These are phyloP conservation scores for Lepidochitona cinerea DNA, from an alignment of 2,888 invertebrate genomes.

Conservation along the genomic window DNA sequence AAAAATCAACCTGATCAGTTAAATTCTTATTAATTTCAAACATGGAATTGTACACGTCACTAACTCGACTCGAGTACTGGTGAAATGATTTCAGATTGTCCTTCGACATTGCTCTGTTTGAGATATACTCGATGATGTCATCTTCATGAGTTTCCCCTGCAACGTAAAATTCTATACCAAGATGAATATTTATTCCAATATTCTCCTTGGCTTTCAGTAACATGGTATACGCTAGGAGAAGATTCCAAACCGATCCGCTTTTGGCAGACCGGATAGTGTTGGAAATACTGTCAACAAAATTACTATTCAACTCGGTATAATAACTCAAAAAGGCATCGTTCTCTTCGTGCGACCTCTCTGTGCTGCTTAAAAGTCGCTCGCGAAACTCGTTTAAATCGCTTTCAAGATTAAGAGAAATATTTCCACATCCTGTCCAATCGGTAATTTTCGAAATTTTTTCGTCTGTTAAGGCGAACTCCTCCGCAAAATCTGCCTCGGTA, in stretches of 20 bases:
- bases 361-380: neutral
- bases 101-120: slow-evolving; percentile 11
- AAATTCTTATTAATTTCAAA: neutral
- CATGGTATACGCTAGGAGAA: slow-evolving; percentile 21
- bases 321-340: neutral
- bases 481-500: neutral
- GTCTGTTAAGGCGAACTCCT: neutral
- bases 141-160: slow-evolving; percentile 5
- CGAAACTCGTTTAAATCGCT: neutral
- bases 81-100: slow-evolving; percentile 14
- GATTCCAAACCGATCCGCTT: slow-evolving; percentile 16
- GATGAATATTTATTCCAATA: slow-evolving; percentile 13
- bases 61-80: slow-evolving; percentile 8
- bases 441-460: neutral
- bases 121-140: neutral
- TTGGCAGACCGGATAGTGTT: neutral
- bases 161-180: slow-evolving; percentile 19
- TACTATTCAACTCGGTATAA: slow-evolving; percentile 13
- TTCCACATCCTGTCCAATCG: neutral
- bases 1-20: neutral
- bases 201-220: slow-evolving; percentile 18
- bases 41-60: neutral
- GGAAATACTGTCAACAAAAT: slow-evolving; percentile 7
- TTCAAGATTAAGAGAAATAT: neutral
- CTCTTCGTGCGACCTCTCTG: neutral